Evolutionary conservation across 2,113 vertebrate genomes (phyloP).

Genomic region (Bos javanicus): DNA sequence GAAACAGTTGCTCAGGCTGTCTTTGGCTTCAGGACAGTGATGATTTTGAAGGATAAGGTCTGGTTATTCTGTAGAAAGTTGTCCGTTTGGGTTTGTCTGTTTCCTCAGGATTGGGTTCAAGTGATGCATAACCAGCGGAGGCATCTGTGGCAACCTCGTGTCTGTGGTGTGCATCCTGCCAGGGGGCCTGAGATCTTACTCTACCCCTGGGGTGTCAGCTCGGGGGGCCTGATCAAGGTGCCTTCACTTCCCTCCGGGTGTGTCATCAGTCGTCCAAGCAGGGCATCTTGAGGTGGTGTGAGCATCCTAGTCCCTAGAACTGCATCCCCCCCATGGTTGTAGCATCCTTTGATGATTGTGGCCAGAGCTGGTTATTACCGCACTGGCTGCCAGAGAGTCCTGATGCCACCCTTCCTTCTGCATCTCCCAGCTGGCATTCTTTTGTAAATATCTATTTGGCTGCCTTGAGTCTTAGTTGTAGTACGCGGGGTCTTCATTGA

Average conservation of each 20-base stretch:
- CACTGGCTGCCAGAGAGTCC: background rate
- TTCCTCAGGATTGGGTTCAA: background rate
- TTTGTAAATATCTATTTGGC: background rate
- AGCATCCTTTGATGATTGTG: background rate
- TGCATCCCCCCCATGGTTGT: background rate
- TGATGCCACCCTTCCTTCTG: background rate
- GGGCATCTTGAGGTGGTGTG: background rate
- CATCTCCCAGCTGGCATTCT: background rate
- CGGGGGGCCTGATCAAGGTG: too few species aligned
- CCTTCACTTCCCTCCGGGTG: background rate
- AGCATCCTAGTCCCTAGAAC: background rate
- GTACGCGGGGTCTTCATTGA: background rate
- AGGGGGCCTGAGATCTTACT: background rate
- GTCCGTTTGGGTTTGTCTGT: background rate
- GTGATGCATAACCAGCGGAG: accelerated
- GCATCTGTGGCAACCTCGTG: accelerated
- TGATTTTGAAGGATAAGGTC: background rate
- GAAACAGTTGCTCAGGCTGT: background rate
- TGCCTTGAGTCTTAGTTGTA: background rate
- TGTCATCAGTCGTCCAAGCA: background rate
- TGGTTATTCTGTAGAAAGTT: too few species aligned
- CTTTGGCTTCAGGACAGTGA: background rate
- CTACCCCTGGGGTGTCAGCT: background rate
- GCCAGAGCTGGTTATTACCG: accelerated
- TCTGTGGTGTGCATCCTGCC: background rate